phyloP scores from a whole-genome alignment of 2,113 vertebrate genomes.

The Pelusios castaneus region DNA sequence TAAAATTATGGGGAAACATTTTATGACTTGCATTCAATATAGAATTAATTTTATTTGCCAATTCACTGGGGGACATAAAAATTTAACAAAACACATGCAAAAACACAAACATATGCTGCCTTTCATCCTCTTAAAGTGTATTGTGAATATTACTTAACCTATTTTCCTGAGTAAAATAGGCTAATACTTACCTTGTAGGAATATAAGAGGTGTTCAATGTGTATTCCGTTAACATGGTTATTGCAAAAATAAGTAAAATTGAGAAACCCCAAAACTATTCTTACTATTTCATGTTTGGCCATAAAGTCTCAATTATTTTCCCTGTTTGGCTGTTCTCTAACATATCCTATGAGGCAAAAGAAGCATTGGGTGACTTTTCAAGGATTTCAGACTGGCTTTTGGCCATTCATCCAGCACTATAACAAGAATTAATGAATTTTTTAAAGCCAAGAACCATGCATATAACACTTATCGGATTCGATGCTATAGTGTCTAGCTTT shows the following conservation, averaged over 20 bases:
- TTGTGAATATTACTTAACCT: not conserved
- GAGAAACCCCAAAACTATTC: not conserved
- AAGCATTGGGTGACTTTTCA: no score
- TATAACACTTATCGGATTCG: not conserved
- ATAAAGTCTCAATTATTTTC: not conserved
- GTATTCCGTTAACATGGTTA: not conserved
- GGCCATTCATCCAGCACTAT: not conserved
- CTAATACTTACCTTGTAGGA: not conserved
- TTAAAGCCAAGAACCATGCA: not conserved
- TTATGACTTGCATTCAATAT: rapidly evolving
- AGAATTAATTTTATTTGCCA: not conserved
- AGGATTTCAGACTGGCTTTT: not conserved
- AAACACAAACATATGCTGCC: not conserved
- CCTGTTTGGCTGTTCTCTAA: no score
- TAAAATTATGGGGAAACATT: not conserved
- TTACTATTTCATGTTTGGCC: not conserved
- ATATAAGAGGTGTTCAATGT: rapidly evolving
- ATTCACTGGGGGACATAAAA: not conserved
- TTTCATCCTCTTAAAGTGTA: not conserved
- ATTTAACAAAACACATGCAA: not conserved
- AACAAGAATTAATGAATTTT: not conserved
- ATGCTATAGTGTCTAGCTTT: not conserved
- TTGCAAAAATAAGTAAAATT: not conserved
- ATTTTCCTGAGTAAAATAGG: not conserved
- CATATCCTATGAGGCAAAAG: no score